These are phyloP conservation scores for Drosophila funebris DNA, from an alignment of 1,140 invertebrate species.

Conservation along the genomic window DNA sequence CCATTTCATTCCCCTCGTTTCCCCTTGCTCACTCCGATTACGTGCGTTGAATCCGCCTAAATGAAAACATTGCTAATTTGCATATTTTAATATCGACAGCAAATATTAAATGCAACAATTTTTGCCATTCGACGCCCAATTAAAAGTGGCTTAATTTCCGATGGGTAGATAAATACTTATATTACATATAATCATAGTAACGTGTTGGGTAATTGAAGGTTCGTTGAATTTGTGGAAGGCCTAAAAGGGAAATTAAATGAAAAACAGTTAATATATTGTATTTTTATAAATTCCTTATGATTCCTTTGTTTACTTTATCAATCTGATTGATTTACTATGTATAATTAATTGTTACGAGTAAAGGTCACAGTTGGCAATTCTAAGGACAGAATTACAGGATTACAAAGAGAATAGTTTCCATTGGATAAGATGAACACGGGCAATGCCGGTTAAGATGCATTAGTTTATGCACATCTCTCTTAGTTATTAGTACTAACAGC, in stretches of 20 bases:
- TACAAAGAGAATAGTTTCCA: not conserved
- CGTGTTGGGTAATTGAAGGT: not conserved
- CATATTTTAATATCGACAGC: constrained; percentile 69
- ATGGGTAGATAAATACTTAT: constrained; percentile 58
- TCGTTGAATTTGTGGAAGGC: not conserved
- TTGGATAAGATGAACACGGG: not conserved
- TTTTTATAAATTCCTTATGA: no score
- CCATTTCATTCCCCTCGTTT: not conserved
- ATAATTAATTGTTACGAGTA: no score
- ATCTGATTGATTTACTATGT: no score
- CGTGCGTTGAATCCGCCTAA: constrained; percentile 47
- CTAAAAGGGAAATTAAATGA: no score
- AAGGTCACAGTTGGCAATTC: no score
- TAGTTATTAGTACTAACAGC: constrained; percentile 43
- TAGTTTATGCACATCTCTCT: not conserved
- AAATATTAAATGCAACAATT: constrained; percentile 65
- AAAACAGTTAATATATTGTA: no score
- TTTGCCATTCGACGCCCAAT: constrained; percentile 59
- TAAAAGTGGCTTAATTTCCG: constrained; percentile 74
- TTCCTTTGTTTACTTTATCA: no score
- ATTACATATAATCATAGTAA: constrained; percentile 36
- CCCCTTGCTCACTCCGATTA: constrained; percentile 54
- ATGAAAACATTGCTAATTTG: constrained; percentile 59
- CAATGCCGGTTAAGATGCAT: not conserved
- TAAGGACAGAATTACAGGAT: no score